These are phyloP conservation scores for Urocitellus parryii DNA, from an alignment of 2,113 vertebrate species.

Conservation along the genomic window DNA sequence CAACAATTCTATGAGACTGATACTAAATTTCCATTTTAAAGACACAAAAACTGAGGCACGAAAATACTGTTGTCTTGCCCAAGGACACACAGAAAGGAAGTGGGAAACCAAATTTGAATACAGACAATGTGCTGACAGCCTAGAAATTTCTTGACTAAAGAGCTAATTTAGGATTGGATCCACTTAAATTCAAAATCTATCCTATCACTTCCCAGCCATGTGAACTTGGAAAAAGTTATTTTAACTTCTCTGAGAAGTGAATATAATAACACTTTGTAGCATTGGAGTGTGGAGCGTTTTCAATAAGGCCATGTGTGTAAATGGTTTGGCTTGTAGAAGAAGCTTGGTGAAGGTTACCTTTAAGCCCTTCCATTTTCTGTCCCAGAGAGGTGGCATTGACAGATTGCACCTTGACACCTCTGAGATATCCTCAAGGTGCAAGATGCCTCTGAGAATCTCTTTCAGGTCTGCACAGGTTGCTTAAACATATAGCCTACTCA, in stretches of 20 bases:
- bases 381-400: not conserved
- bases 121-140: not conserved
- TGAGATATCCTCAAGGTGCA: not conserved
- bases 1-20: not conserved
- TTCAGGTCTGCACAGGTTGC: not conserved
- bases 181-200: not conserved
- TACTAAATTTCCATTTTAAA: slow-evolving; percentile 5
- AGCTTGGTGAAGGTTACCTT: not conserved
- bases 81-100: not conserved
- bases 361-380: not conserved
- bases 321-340: not conserved
- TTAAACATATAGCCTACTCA: not conserved
- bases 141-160: not conserved
- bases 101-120: slow-evolving; percentile 19
- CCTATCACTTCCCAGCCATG: not conserved
- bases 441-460: not conserved
- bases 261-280: not conserved
- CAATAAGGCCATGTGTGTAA: not conserved
- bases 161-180: not conserved
- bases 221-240: not conserved
- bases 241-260: not conserved
- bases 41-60: not conserved
- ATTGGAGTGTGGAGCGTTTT: not conserved
- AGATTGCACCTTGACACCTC: not conserved
- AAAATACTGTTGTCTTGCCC: not conserved